Percentiles rank a stretch among this genome's conserved stretches.
phyloP scores from a whole-genome alignment of 1,140 invertebrate genomes.

The Saxidomus purpurata region DNA sequence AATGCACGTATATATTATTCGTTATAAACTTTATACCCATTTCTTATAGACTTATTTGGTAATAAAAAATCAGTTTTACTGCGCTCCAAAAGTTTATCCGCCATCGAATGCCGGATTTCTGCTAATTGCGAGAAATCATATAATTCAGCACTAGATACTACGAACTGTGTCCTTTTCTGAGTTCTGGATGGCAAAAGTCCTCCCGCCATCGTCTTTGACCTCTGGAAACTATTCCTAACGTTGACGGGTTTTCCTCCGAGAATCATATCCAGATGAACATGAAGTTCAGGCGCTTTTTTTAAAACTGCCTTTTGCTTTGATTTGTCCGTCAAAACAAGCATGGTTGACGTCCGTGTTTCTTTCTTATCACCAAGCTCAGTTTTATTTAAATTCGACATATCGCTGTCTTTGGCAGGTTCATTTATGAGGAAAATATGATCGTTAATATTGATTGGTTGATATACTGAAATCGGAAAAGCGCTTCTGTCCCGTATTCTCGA shows the following conservation, averaged over 20 bases:
- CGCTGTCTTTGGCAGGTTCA: conserved; percentile 49
- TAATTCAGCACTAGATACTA: conserved; percentile 54
- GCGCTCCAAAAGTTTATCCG: conserved; percentile 42
- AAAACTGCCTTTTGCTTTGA: not conserved
- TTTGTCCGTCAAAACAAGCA: not conserved
- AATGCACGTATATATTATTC: not conserved
- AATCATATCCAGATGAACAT: not conserved
- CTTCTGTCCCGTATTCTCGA: conserved; percentile 49
- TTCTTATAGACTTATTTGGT: not conserved
- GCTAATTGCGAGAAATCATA: conserved; percentile 61
- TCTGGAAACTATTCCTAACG: not conserved
- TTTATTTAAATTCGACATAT: conserved; percentile 14
- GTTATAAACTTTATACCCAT: not conserved
- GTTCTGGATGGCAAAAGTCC: not conserved
- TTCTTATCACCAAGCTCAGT: conserved; percentile 5
- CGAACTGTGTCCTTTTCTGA: conserved; percentile 29
- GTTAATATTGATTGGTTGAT: conserved; percentile 56
- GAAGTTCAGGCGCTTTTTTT: not conserved
- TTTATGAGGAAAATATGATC: conserved; percentile 60
- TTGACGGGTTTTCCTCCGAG: not conserved
- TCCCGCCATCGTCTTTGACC: not conserved
- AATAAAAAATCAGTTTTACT: conserved; percentile 49
- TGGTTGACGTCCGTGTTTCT: not conserved
- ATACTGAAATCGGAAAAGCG: conserved; percentile 50
- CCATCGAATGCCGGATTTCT: conserved; percentile 42